These are phyloP conservation scores for Eira barbara DNA, from an alignment of 2,113 vertebrate species.

Conservation along the genomic window DNA sequence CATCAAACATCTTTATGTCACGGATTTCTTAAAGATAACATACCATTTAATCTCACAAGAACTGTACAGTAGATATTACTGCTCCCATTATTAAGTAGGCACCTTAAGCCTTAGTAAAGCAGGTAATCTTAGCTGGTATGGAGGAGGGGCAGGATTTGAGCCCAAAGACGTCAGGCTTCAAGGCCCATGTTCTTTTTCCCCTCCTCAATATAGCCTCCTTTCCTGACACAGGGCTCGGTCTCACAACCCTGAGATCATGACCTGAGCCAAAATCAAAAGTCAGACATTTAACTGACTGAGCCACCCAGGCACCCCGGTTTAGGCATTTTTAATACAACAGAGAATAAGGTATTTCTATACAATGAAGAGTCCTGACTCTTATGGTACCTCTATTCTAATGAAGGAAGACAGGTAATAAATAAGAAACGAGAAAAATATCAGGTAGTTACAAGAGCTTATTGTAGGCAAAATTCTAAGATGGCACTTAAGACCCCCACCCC, in stretches of 20 bases:
- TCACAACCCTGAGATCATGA: neutral
- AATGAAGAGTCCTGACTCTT: neutral
- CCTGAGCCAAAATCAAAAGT: neutral
- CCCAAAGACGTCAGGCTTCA: neutral
- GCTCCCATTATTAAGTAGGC: neutral
- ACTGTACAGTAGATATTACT: neutral
- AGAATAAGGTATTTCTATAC: neutral
- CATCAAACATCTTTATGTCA: neutral
- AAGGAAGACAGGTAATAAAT: neutral
- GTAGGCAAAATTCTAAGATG: neutral
- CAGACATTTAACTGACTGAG: neutral
- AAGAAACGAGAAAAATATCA: neutral
- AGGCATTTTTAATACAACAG: neutral
- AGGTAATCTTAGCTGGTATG: neutral
- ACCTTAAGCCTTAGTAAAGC: neutral
- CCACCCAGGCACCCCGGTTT: neutral
- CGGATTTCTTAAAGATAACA: neutral
- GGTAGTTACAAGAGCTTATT: neutral
- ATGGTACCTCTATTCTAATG: neutral
- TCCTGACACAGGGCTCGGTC: neutral
- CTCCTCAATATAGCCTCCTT: neutral
- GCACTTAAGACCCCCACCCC: neutral
- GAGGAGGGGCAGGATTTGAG: neutral
- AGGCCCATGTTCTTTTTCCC: neutral
- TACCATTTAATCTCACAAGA: neutral